Evolutionary conservation across 2,888 invertebrate genomes (phyloP).

Genomic region (Parochlus steinenii): DNA sequence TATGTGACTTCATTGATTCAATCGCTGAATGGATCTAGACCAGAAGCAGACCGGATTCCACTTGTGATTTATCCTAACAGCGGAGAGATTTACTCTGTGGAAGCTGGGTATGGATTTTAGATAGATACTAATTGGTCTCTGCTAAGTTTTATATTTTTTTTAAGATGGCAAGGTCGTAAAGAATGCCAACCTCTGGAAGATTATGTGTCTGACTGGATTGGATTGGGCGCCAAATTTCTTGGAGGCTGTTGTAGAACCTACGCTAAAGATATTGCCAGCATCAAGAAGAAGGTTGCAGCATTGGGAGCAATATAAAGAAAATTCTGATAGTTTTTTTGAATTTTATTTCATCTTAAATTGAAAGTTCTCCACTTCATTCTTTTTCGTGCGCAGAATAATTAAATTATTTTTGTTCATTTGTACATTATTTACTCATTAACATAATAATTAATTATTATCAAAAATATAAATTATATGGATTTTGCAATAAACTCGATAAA

Average conservation of each 20-base stretch:
- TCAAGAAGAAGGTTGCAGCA: constrained; percentile 49
- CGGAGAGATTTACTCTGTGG: constrained; percentile 35
- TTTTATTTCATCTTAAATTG: no score
- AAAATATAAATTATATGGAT: no score
- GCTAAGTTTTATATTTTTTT: constrained; percentile 17
- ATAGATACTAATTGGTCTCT: neutral
- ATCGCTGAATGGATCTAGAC: constrained; percentile 33
- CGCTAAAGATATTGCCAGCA: constrained; percentile 60
- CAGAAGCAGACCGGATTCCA: constrained; percentile 37
- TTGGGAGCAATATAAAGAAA: no score
- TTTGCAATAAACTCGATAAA: no score
- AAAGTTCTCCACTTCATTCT: no score
- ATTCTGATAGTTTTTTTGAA: no score
- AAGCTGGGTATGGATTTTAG: constrained; percentile 18
- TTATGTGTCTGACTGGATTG: constrained; percentile 64
- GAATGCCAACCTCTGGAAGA: constrained; percentile 52
- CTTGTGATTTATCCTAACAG: constrained; percentile 87
- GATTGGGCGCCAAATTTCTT: constrained; percentile 64
- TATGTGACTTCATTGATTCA: constrained; percentile 43
- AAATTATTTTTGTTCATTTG: no score
- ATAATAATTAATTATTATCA: no score
- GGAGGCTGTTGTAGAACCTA: constrained; percentile 87
- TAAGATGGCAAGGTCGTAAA: constrained; percentile 55
- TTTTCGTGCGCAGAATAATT: no score
- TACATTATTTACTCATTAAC: no score